Base-by-base conservation (phyloP, 2,888 invertebrate species). In the Nomada ferruginata region DNA sequence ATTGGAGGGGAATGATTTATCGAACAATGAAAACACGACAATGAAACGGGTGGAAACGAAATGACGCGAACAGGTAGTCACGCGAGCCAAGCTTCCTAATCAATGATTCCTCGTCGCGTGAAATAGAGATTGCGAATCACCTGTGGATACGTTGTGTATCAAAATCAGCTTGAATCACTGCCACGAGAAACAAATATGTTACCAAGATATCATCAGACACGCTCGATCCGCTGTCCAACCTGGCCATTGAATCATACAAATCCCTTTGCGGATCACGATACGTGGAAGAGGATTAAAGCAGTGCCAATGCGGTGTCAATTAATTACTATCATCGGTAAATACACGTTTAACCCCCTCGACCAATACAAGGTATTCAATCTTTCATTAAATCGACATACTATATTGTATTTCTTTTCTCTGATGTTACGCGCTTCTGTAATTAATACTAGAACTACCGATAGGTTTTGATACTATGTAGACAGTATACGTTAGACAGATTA, bases 71-170 rank as follows among this genome's bases (percentile, higher is more conserved):
- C 10, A 15, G 50, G 3, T 13, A 71, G 79, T 77, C 68, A 76
- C 65, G 74, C 73, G 76, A 83, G 55, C 66, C 29, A 52, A 26
- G 26, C 3, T 13, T 11, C n/a, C 53, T 60, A 69, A 79, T 85
- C 83, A 57, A 78, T 76, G 66, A 70, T 66, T 59, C 53, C 20
- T 20, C n/a, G 29, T 29, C 20, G 42, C 53, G 50, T 36, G 55
- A 55, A n/a, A 59, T 15, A 26, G 60, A 81, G 20, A 70, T 52
- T 50, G 29, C 60, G 52, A 23, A 72, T 69, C 63, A 80, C 63
- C 63, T 76, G 76, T 79, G 65, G 70, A 68, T 66, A 70, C 65
- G 73, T 23, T 52, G 68, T 50, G 50, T 26, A 26, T 63, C 57
- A 15, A 68, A 74, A 68, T 63, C 53, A 42, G n/a, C 18, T 18